Conservation (phyloP, 2,888 invertebrate species). For the Uropetala carovei region DNA sequence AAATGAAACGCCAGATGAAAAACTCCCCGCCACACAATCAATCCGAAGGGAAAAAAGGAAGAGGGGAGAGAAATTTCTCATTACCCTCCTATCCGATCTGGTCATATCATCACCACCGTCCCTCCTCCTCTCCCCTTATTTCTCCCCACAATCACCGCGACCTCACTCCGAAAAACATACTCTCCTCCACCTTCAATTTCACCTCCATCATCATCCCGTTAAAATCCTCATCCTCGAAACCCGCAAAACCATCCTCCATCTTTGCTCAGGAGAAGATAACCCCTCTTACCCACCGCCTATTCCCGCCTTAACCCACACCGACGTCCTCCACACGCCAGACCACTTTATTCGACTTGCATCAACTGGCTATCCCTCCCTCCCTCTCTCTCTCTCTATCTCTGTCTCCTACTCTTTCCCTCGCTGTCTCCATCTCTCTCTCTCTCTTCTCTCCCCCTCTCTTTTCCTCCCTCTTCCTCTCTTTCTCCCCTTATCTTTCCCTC, state of each 20-base stretch:
- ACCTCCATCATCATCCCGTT: neutral
- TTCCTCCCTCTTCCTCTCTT: no score
- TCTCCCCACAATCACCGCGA: neutral
- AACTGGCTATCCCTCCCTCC: neutral
- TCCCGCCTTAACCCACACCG: neutral
- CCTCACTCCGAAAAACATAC: neutral
- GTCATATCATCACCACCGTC: neutral
- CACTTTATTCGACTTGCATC: neutral
- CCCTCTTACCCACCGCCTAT: neutral
- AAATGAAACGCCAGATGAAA: neutral
- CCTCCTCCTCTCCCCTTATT: neutral
- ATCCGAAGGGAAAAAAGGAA: neutral
- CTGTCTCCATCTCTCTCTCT: no score
- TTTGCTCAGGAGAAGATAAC: neutral
- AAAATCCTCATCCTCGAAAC: neutral
- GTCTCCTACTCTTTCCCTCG: no score
- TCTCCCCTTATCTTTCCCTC: no score
- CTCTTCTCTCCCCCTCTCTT: no score
- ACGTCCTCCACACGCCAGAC: neutral
- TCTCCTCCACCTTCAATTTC: slow-evolving; percentile 7
- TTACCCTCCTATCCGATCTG: neutral
- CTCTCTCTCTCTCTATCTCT: no score
- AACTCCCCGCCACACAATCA: slow-evolving; percentile 25
- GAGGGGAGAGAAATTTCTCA: neutral
- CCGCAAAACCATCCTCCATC: neutral